Evolutionary conservation across 2,888 invertebrate genomes (phyloP), one percentile per base, ranked within the genome.

Genomic region (Caenorhabditis imperialis): DNA sequence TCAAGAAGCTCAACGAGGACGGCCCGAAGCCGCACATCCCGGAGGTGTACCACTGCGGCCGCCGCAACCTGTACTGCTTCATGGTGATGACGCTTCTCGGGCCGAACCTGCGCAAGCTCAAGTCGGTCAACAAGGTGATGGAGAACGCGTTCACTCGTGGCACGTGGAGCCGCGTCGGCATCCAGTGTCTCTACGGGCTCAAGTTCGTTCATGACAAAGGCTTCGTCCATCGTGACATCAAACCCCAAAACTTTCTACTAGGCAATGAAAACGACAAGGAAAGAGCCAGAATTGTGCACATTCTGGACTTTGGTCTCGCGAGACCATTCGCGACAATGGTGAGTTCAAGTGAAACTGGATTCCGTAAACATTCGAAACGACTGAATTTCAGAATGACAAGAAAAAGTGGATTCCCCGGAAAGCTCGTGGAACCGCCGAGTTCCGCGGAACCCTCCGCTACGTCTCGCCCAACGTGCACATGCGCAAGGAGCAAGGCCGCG

Each of bases 381-480:
- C n/a, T 40, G 6, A 18, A 10, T 40, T 60, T 60, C 22, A 61
- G 61, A 20, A n/a, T 30, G 27, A 45, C 12, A 40, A 42, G 4
- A 45, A 45, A 3, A 55, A 58, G 7, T 84, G 79, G 81, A 47
- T 73, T 18, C 55, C 57, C 12, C 77, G 84, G 6, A 57, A 65
- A 23, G 83, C 85, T n/a, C 76, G 85, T 37, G 78, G 72, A 12
- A 71, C 75, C 10, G 81, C 78, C 16, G 84, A 84, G 47, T 84
- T 85, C 63, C 79, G 84, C 30, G 85, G 84, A 57, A 85, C 84
- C n/a, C 63, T 78, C 14, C 80, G 84, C 30, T 85, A 85, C 63
- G 75, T 77, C 42, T 77, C 82, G 18, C 81, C 82, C 14, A 75
- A 67, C 23, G 83, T 85, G 18, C 83, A 84, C 55, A 58, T 70